Conservation (phyloP, 1,140 invertebrate species). For the Drosophila sturtevanti region DNA sequence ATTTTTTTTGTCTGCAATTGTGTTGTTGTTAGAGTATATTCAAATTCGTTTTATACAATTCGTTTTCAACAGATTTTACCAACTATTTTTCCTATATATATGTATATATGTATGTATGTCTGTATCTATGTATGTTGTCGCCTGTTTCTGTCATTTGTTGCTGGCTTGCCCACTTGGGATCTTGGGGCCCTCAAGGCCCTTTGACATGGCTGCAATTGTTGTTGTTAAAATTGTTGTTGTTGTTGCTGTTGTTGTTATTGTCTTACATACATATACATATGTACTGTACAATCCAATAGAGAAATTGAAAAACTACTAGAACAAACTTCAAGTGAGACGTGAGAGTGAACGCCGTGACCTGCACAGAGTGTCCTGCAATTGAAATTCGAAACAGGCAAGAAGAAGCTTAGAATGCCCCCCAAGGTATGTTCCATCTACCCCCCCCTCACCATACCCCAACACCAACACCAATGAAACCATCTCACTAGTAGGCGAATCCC, state of each 20-base stretch:
- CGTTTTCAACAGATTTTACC: not conserved
- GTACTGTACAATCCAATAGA: slow-evolving; percentile 19
- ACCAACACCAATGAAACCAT: not conserved
- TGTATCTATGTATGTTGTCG: slow-evolving; percentile 9
- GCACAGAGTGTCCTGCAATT: slow-evolving; percentile 1
- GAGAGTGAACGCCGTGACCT: slow-evolving; percentile 7
- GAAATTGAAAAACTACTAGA: slow-evolving; percentile 55
- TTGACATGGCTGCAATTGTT: slow-evolving; percentile 11
- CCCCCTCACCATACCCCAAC: not conserved
- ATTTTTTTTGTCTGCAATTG: no score
- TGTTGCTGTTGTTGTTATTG: slow-evolving; percentile 17
- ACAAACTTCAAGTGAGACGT: slow-evolving; percentile 53
- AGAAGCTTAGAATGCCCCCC: not conserved
- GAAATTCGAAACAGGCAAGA: not conserved
- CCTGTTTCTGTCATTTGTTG: slow-evolving; percentile 52
- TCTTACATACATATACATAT: slow-evolving; percentile 28
- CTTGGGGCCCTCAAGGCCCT: slow-evolving; percentile 1
- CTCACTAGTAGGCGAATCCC: not conserved
- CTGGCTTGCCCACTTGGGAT: slow-evolving; percentile 46
- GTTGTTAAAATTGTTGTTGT: slow-evolving; percentile 9
- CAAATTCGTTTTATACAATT: no score
- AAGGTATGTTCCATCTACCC: not conserved
- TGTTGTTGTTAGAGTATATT: no score
- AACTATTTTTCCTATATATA: slow-evolving; percentile 35
- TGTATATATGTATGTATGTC: no score